These are phyloP conservation scores for Rotaria socialis DNA, from an alignment of 2,888 invertebrate species.

Conservation along the genomic window DNA sequence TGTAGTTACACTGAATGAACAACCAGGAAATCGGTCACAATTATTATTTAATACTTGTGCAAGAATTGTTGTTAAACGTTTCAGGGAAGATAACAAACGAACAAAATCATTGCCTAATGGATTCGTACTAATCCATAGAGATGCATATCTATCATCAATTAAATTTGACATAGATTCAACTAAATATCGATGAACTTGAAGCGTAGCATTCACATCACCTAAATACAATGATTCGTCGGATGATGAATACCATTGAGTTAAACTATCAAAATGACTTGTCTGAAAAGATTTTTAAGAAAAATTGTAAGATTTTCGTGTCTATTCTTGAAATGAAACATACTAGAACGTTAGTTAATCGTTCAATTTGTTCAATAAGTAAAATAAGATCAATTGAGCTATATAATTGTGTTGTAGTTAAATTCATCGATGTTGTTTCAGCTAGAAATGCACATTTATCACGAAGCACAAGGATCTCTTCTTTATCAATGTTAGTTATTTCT, in stretches of 20 bases:
- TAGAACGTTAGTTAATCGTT: not conserved
- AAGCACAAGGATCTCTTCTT: not conserved
- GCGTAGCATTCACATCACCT: not conserved
- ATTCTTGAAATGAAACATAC: not conserved
- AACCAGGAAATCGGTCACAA: not conserved
- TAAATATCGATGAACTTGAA: not conserved
- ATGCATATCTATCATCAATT: conserved; percentile 11
- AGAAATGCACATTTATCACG: not conserved
- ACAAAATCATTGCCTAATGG: conserved; percentile 30
- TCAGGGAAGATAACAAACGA: not conserved
- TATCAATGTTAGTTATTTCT: not conserved
- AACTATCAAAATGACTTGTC: conserved; percentile 15
- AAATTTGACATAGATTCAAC: not conserved
- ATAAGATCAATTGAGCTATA: conserved; percentile 19
- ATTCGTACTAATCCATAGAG: not conserved
- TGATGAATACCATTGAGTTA: conserved; percentile 16
- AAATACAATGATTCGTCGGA: not conserved
- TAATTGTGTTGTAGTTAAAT: conserved; percentile 24
- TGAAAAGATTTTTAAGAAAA: not conserved
- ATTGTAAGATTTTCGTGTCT: not conserved
- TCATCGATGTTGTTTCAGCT: not conserved
- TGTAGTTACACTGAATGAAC: not conserved
- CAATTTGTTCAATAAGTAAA: conserved; percentile 24
- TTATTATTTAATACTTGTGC: not conserved
- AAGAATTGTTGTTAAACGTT: not conserved